Evolutionary conservation across 2,888 invertebrate genomes (phyloP).

Genomic region (Campoplex nolae): DNA sequence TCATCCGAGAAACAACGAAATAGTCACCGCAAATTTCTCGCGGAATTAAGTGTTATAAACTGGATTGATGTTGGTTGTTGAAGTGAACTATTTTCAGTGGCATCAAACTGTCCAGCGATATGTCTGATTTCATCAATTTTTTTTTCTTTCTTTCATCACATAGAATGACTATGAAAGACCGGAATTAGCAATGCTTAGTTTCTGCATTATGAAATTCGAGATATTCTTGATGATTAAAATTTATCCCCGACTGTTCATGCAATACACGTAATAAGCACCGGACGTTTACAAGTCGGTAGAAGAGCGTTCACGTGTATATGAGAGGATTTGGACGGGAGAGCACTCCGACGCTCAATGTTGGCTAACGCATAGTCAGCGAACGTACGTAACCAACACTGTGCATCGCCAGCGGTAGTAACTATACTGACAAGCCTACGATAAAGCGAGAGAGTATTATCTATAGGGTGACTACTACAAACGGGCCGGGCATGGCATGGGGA

Average conservation of each 20-base stretch:
- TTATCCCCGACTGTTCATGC: constrained; percentile 49
- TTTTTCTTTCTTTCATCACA: not conserved
- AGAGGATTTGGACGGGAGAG: constrained; percentile 53
- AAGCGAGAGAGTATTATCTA: constrained; percentile 75
- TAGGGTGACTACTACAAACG: constrained; percentile 82
- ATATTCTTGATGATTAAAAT: constrained; percentile 30
- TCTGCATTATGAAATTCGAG: not conserved
- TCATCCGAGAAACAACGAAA: constrained; percentile 7
- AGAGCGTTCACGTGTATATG: constrained; percentile 37
- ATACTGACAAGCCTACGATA: constrained; percentile 21
- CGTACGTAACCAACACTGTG: constrained; percentile 62
- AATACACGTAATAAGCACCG: constrained; percentile 40
- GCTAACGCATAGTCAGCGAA: constrained; percentile 76
- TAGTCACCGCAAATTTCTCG: constrained; percentile 39
- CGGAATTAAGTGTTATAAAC: constrained; percentile 37
- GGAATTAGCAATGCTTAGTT: not conserved
- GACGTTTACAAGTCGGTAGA: constrained; percentile 45
- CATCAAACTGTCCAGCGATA: not conserved
- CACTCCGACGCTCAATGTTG: constrained; percentile 48
- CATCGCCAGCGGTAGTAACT: constrained; percentile 18
- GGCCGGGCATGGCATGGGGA: constrained; percentile 82
- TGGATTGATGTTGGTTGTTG: not conserved
- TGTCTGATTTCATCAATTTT: not conserved
- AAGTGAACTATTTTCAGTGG: not conserved
- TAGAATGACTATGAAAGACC: not conserved